Percentiles rank a stretch among this genome's conserved stretches.
phyloP scores from a whole-genome alignment of 92 coral and sea anemone genomes.

The Palythoa caribaeorum region DNA sequence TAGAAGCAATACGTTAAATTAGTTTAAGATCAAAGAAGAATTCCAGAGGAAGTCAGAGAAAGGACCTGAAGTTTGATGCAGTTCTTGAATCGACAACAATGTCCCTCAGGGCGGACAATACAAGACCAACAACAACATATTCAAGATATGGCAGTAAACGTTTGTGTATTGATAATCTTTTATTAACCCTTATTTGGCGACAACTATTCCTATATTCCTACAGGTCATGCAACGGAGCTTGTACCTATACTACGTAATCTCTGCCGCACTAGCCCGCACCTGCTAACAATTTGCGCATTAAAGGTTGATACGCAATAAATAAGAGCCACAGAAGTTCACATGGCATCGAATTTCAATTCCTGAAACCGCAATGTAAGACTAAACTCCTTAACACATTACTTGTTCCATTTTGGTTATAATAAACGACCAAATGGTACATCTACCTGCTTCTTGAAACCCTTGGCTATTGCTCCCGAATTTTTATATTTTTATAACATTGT shows the following conservation, averaged over 20 bases:
- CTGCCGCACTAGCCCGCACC: not conserved
- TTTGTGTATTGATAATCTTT: constrained; percentile 7
- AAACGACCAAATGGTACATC: not conserved
- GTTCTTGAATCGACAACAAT: not conserved
- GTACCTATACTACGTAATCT: not conserved
- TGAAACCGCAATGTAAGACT: not conserved
- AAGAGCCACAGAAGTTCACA: not conserved
- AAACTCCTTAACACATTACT: not conserved
- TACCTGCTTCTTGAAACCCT: not conserved
- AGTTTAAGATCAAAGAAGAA: not conserved
- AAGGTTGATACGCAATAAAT: not conserved
- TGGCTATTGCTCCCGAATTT: not conserved
- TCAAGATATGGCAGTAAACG: not conserved
- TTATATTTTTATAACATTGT: not conserved
- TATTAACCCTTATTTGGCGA: not conserved
- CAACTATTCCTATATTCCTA: not conserved
- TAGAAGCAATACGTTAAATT: not conserved
- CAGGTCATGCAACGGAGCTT: not conserved
- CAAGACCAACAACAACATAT: not conserved
- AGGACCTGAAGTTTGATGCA: not conserved
- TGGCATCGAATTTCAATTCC: not conserved
- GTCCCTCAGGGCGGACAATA: not conserved
- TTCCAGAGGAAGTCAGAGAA: constrained; percentile 11
- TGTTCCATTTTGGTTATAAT: not conserved
- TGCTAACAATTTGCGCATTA: not conserved